Conservation (phyloP, 2,113 vertebrate genomes). For the Brachirus orientalis region DNA sequence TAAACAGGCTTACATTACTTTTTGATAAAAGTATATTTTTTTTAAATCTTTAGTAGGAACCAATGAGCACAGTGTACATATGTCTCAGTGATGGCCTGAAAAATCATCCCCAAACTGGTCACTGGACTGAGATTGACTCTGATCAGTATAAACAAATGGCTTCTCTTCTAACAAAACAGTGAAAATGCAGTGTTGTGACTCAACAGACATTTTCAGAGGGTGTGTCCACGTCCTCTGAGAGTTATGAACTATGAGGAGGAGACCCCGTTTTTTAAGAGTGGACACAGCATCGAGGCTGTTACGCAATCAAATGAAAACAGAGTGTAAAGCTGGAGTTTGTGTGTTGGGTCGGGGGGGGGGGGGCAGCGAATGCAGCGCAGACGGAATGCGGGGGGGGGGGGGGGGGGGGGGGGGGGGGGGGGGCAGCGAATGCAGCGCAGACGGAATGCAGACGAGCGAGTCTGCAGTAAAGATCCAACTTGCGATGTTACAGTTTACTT, state of each 20-base stretch:
- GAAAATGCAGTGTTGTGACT: not conserved
- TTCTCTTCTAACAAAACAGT: too few relatives aligned
- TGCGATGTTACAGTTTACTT: not conserved
- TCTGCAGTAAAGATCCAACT: not conserved
- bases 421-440: not conserved
- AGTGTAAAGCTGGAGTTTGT: not conserved
- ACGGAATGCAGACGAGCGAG: conserved; percentile 11
- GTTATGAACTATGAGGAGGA: not conserved
- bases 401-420: too few relatives aligned
- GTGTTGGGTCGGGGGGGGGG: too few relatives aligned
- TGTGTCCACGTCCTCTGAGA: conserved; percentile 15
- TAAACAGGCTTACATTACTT: too few relatives aligned
- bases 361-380: conserved; percentile 6
- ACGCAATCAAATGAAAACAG: not conserved
- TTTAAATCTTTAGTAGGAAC: too few relatives aligned
- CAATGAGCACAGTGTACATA: too few relatives aligned
- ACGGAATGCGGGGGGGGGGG: too few relatives aligned
- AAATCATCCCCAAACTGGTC: too few relatives aligned
- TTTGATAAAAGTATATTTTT: too few relatives aligned
- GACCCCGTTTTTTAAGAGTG: not conserved
- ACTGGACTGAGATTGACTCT: too few relatives aligned
- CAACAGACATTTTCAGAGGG: conserved; percentile 5
- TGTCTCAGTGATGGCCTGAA: too few relatives aligned
- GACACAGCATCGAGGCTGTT: not conserved
- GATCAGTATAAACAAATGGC: too few relatives aligned